These are phyloP conservation scores for Phortica okadai DNA, from an alignment of 2,888 invertebrate genomes.

Conservation along the genomic window DNA sequence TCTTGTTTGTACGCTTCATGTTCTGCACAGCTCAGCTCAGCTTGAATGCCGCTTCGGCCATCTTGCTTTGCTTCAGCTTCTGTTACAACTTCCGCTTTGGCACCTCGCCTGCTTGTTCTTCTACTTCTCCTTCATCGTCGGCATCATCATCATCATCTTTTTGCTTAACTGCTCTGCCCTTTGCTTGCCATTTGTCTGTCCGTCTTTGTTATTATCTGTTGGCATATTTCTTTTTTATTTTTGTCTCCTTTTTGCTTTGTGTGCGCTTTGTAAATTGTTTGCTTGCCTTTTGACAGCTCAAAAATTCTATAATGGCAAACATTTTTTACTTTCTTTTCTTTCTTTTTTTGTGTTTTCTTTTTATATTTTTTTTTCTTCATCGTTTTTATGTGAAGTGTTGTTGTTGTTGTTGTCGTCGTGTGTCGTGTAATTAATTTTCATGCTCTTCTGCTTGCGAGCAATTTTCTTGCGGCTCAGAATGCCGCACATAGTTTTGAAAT, in stretches of 20 bases:
- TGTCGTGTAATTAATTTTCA: slow-evolving; percentile 12
- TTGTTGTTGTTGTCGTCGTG: background rate
- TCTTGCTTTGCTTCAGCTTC: background rate
- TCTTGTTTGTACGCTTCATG: slow-evolving; percentile 52
- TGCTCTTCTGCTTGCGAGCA: background rate
- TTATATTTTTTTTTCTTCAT: too few relatives aligned
- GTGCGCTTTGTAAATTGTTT: slow-evolving; percentile 19
- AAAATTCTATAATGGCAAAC: slow-evolving; percentile 13
- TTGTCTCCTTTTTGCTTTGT: background rate
- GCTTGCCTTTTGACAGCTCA: slow-evolving; percentile 21
- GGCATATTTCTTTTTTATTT: background rate
- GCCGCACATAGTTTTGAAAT: background rate
- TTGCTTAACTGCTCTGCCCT: background rate
- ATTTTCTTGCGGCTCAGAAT: background rate
- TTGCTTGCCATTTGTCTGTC: background rate
- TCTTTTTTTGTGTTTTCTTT: background rate
- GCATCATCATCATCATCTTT: background rate
- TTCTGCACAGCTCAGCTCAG: slow-evolving; percentile 32
- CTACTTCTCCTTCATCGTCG: background rate
- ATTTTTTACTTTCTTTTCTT: slow-evolving; percentile 1
- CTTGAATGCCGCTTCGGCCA: background rate
- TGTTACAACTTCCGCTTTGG: background rate
- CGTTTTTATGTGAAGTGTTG: background rate
- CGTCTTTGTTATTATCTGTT: background rate
- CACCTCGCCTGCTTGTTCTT: too few relatives aligned